Percentiles rank a stretch among this genome's conserved stretches.
Conservation (phyloP, 2,113 vertebrate genomes). For the Clarias gariepinus region DNA sequence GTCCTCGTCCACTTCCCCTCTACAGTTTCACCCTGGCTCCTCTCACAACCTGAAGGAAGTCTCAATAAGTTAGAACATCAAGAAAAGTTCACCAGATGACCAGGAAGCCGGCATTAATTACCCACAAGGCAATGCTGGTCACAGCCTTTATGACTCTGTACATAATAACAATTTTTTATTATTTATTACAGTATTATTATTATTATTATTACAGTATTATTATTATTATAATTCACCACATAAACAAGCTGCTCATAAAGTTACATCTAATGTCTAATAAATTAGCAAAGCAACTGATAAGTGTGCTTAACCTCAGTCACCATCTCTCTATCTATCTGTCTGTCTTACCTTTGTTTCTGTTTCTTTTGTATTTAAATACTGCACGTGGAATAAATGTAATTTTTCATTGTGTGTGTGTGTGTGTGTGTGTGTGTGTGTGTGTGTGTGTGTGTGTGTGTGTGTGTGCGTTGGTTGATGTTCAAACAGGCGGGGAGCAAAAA, state of each 20-base stretch:
- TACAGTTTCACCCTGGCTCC: neutral
- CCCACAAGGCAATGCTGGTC: neutral
- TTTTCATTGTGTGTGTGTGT: neutral
- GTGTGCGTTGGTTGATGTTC: conserved; percentile 9
- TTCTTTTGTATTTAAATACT: neutral
- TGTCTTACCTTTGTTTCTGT: too few species aligned
- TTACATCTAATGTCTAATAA: neutral
- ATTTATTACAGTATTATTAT: neutral
- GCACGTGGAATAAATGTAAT: neutral
- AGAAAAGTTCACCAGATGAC: neutral
- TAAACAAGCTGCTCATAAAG: neutral
- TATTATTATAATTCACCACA: too few species aligned
- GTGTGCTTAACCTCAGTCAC: too few species aligned
- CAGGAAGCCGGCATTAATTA: neutral
- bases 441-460: conserved; percentile 19
- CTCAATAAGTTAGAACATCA: neutral
- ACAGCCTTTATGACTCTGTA: neutral
- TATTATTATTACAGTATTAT: neutral
- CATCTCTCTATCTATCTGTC: neutral
- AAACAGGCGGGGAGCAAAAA: conserved; percentile 17
- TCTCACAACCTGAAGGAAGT: neutral
- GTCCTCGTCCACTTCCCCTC: conserved; percentile 12
- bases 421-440: neutral
- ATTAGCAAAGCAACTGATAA: neutral
- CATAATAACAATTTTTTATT: neutral